These are phyloP conservation scores for rat (Rattus norvegicus) DNA, from an alignment of 2,113 vertebrate species.

Conservation along the genomic window DNA sequence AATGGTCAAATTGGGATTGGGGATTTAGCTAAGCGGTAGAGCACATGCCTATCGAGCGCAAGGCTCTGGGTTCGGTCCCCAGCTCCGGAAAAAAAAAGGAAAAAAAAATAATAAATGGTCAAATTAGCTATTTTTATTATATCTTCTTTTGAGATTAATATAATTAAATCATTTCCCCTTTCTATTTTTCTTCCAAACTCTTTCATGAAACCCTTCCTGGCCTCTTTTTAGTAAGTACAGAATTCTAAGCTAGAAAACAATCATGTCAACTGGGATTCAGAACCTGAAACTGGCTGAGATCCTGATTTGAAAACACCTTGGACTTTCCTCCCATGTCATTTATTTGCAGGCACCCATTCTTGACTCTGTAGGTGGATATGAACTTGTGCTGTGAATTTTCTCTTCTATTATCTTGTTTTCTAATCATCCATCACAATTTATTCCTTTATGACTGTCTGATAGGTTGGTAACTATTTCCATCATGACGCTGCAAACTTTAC, in stretches of 20 bases:
- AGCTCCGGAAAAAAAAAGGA: too few relatives aligned
- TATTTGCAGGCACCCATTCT: neutral
- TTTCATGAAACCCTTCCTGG: neutral
- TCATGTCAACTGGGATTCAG: slow-evolving; percentile 17
- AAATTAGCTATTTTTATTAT: neutral
- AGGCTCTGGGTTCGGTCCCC: too few relatives aligned
- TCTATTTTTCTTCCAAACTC: too few relatives aligned
- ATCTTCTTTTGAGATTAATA: neutral
- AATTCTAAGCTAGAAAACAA: neutral
- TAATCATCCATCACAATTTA: neutral
- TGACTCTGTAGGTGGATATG: neutral
- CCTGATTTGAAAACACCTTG: neutral
- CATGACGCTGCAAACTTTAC: neutral
- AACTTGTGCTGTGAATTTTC: neutral
- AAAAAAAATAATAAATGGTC: too few relatives aligned
- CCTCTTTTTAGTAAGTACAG: neutral
- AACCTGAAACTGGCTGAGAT: neutral
- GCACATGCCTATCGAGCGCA: too few relatives aligned
- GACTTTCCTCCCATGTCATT: neutral
- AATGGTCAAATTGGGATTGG: neutral
- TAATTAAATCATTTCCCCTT: neutral
- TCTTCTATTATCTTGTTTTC: neutral
- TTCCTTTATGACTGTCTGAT: neutral
- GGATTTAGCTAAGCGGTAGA: too few relatives aligned
- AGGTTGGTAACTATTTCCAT: neutral